Base-by-base conservation (phyloP, 2,797 vertebrate genomes). In the Lates japonicus region DNA sequence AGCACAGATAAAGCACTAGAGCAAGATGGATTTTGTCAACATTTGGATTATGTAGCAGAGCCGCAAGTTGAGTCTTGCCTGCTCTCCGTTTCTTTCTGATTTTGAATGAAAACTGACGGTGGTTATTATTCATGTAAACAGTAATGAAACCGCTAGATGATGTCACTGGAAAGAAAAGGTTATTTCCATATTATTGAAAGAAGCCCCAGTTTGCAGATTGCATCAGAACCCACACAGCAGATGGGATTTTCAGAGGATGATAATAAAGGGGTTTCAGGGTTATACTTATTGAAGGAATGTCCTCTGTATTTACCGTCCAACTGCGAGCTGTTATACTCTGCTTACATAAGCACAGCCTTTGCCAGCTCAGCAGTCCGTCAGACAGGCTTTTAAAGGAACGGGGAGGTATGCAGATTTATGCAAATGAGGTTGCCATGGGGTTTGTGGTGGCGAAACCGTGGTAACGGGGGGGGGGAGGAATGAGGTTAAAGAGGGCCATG, bases 331-430 rank as follows among this genome's bases (percentile, higher is more conserved):
- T 74, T 75, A 63, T 81, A 66, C 89, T 76, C 73, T 84, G 86
- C 90, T 94, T 93, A 88, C 89, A 92, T 92, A 93, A 92, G 90
- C 89, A 68, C 74, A 79, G 86, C 84, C 86, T 87, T 76, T 87
- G 92, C 92, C 93, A 92, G 80, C 89, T 90, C 90, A 92, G 92
- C 94, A 90, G 82, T 90, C 89, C 87, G 80, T 80, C 91, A 87
- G 88, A 74, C 83, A 7, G 77, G 81, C 85, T 87, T 88, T 88
- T 84, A 86, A 89, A 87, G 79, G 52, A 89, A 87, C 13, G 63
- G 63, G 73, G 78, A 62, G 70, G 60, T 81, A 88, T 93, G 91
- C 83, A 91, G 86, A 94, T 95, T 76, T 85, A 94, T 95, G 90
- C 66, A 87, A 94, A 95, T 91, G 52, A 74, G 22, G 80, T 83